These are phyloP conservation scores for Drosophila anomelani DNA, from an alignment of 2,888 invertebrate species.

Conservation along the genomic window DNA sequence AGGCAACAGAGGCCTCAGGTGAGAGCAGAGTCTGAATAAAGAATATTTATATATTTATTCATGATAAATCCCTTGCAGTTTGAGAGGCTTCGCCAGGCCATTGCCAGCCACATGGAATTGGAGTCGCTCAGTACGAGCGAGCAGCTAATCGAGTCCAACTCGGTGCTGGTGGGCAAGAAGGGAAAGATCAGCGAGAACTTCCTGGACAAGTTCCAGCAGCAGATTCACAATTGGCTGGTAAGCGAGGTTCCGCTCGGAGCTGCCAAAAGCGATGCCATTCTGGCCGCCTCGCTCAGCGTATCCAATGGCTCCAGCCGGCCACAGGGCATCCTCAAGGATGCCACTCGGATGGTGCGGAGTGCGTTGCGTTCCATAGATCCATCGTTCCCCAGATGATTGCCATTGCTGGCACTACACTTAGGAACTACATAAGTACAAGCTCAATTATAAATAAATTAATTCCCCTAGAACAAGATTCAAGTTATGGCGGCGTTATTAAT, in stretches of 20 bases:
- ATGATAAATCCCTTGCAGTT: constrained; percentile 59
- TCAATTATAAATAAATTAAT: constrained; percentile 59
- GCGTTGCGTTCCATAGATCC: constrained; percentile 47
- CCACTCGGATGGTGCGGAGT: constrained; percentile 56
- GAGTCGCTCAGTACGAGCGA: constrained; percentile 28
- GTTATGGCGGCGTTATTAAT: background rate
- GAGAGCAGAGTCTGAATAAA: constrained; percentile 10
- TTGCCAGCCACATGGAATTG: constrained; percentile 53
- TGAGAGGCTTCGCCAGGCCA: constrained; percentile 56
- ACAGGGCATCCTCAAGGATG: constrained; percentile 49
- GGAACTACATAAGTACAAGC: constrained; percentile 33
- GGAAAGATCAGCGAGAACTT: constrained; percentile 68
- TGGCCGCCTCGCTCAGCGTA: constrained; percentile 58
- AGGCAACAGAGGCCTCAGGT: constrained; percentile 60
- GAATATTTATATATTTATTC: background rate
- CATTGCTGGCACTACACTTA: constrained; percentile 5
- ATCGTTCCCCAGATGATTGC: constrained; percentile 34
- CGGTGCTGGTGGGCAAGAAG: constrained; percentile 70
- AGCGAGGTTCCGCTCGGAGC: constrained; percentile 43
- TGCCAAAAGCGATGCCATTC: constrained; percentile 25
- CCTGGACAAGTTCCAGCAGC: constrained; percentile 68
- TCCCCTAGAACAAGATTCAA: constrained; percentile 27
- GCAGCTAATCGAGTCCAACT: constrained; percentile 58
- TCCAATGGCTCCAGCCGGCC: constrained; percentile 66
- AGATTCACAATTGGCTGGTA: constrained; percentile 76